Conservation (phyloP, 2,797 vertebrate species). For the Morelia viridis region DNA sequence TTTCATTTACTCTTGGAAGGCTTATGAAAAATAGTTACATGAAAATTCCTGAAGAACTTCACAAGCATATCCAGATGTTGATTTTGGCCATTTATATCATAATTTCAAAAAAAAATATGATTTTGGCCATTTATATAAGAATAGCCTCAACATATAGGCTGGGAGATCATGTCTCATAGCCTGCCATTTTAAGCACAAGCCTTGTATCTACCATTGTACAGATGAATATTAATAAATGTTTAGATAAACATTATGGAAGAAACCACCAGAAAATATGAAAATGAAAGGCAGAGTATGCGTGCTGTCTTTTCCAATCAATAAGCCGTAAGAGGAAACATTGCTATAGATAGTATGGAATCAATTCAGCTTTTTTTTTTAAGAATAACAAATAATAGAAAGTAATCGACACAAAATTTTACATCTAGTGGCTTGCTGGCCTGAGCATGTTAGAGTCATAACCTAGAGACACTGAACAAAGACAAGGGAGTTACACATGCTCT, state of each 20-base stretch:
- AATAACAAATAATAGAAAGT: slow-evolving; percentile 42
- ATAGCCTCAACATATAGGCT: slow-evolving; percentile 15
- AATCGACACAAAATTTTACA: slow-evolving; percentile 24
- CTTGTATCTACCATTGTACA: not conserved
- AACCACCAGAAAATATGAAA: slow-evolving; percentile 43
- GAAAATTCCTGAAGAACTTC: slow-evolving; percentile 41
- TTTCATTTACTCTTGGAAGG: slow-evolving; percentile 29
- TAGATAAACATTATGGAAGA: slow-evolving; percentile 1
- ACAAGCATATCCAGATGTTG: slow-evolving; percentile 26
- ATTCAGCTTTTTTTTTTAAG: not conserved
- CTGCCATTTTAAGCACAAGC: not conserved
- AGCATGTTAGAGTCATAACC: not conserved
- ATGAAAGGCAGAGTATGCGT: slow-evolving; percentile 43
- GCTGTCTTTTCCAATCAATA: slow-evolving; percentile 25
- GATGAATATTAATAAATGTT: slow-evolving; percentile 21
- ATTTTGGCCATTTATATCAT: slow-evolving; percentile 6
- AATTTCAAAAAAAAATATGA: not conserved
- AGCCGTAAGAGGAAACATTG: slow-evolving; percentile 21
- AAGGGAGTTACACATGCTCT: not conserved
- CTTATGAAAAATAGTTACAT: slow-evolving; percentile 9
- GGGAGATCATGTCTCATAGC: slow-evolving; percentile 33
- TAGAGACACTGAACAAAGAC: not conserved
- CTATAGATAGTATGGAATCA: slow-evolving; percentile 45
- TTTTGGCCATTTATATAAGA: slow-evolving; percentile 8
- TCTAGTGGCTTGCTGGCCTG: not conserved